Evolutionary conservation across 1,140 invertebrate genomes (phyloP).

Genomic region (Choristoneura fumiferana): DNA sequence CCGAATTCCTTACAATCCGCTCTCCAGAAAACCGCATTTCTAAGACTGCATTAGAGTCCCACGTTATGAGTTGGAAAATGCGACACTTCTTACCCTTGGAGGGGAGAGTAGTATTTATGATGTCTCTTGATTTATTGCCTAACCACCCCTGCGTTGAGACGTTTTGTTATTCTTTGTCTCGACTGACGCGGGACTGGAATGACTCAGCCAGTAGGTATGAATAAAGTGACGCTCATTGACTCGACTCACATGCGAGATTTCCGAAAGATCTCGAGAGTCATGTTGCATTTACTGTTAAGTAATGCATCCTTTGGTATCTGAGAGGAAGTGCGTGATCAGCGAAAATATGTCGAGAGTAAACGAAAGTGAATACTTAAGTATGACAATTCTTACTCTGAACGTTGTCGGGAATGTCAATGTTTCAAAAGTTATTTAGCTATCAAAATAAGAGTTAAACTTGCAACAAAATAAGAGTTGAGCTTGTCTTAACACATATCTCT

Average conservation of each 20-base stretch:
- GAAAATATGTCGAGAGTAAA: not conserved
- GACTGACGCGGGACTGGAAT: slow-evolving; percentile 39
- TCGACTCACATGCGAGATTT: slow-evolving; percentile 12
- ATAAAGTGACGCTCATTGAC: slow-evolving; percentile 11
- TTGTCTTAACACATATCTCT: too few species aligned
- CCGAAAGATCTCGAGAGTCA: slow-evolving; percentile 1
- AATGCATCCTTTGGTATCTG: not conserved
- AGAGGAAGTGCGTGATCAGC: not conserved
- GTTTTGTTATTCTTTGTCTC: slow-evolving; percentile 67
- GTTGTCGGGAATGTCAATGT: too few species aligned
- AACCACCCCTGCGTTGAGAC: slow-evolving; percentile 49
- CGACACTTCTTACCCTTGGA: slow-evolving; percentile 65
- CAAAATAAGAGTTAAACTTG: too few species aligned
- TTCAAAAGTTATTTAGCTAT: too few species aligned
- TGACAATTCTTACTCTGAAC: too few species aligned
- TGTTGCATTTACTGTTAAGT: slow-evolving; percentile 10
- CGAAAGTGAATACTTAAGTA: too few species aligned
- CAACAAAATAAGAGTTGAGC: too few species aligned
- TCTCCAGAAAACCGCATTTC: slow-evolving; percentile 25
- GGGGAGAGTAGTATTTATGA: slow-evolving; percentile 66
- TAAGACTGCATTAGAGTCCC: slow-evolving; percentile 54
- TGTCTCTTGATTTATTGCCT: slow-evolving; percentile 64
- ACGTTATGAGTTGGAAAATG: slow-evolving; percentile 71
- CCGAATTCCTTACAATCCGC: not conserved
- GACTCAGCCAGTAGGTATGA: slow-evolving; percentile 33